Evolutionary conservation across 2,888 invertebrate genomes (phyloP).

Genomic region (Microdon myrmicae): DNA sequence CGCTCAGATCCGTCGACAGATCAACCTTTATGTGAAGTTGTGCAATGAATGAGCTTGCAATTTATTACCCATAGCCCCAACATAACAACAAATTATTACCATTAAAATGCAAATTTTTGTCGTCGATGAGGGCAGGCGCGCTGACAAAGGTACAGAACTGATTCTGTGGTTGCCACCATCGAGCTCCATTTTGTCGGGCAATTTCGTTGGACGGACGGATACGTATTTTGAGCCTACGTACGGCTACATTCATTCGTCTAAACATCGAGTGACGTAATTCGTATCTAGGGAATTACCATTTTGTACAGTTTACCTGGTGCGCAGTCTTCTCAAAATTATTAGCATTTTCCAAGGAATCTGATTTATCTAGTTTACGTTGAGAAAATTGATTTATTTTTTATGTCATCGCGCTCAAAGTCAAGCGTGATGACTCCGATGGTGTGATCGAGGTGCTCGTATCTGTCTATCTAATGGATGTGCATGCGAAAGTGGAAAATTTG

Average conservation of each 20-base stretch:
- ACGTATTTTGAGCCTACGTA: conserved; percentile 41
- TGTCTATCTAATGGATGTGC: conserved; percentile 31
- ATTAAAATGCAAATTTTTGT: conserved; percentile 51
- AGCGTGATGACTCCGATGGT: conserved; percentile 32
- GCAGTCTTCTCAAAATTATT: conserved; percentile 46
- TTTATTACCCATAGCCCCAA: conserved; percentile 45
- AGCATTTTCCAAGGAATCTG: conserved; percentile 35
- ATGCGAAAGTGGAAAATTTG: conserved; percentile 23
- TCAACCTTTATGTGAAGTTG: conserved; percentile 48
- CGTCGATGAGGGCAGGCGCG: conserved; percentile 27
- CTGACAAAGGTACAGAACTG: conserved; percentile 9
- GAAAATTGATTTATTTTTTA: conserved; percentile 37
- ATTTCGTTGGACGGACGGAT: conserved; percentile 41
- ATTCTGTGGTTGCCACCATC: conserved; percentile 12
- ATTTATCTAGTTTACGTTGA: too few relatives aligned
- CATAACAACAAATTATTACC: conserved; percentile 52
- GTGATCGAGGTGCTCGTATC: conserved; percentile 24
- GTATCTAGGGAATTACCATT: conserved; percentile 38
- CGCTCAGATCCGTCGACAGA: conserved; percentile 11
- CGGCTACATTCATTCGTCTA: conserved; percentile 24
- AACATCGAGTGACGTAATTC: conserved; percentile 35
- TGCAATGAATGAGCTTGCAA: conserved; percentile 49
- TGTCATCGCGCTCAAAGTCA: conserved; percentile 27
- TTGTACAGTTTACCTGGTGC: conserved; percentile 36
- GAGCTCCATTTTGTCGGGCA: conserved; percentile 35